Conservation (phyloP, 2,113 vertebrate genomes). For the Cranoglanis bouderius region DNA sequence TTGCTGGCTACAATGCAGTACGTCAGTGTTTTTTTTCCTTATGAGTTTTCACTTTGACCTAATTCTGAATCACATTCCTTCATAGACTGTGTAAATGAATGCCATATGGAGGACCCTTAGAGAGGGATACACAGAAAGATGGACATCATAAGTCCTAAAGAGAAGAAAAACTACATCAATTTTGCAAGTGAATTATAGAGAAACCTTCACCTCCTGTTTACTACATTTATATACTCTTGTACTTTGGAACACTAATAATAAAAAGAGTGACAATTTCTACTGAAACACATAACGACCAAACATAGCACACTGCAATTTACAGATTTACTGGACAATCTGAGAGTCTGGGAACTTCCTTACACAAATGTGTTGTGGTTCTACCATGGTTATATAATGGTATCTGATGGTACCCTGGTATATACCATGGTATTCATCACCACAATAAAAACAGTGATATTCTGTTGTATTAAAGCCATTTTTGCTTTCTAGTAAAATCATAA, state of each 20-base stretch:
- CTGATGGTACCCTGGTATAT: background rate
- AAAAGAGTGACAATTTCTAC: background rate
- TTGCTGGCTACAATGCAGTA: conserved; percentile 15
- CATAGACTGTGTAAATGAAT: conserved; percentile 63
- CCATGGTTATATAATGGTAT: background rate
- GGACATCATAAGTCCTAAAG: background rate
- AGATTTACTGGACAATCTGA: background rate
- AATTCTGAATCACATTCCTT: conserved; percentile 65
- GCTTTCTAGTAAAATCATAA: background rate
- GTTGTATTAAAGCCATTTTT: background rate
- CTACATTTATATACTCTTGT: background rate
- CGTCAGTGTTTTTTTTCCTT: conserved; percentile 38
- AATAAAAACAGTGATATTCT: background rate
- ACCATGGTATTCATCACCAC: background rate
- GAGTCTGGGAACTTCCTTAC: background rate
- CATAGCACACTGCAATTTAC: background rate
- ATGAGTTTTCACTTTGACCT: conserved; percentile 62
- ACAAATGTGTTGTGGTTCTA: background rate
- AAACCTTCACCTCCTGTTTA: background rate
- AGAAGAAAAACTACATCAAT: background rate
- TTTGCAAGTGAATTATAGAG: background rate
- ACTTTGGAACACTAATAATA: background rate
- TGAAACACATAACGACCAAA: background rate
- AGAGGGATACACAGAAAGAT: conserved; percentile 40
- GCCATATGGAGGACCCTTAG: conserved; percentile 59